A percentile compares a stretch with the other conserved stretches of the same genome.
Conservation (phyloP, 2,888 invertebrate genomes). For the Lasiommata megera region DNA sequence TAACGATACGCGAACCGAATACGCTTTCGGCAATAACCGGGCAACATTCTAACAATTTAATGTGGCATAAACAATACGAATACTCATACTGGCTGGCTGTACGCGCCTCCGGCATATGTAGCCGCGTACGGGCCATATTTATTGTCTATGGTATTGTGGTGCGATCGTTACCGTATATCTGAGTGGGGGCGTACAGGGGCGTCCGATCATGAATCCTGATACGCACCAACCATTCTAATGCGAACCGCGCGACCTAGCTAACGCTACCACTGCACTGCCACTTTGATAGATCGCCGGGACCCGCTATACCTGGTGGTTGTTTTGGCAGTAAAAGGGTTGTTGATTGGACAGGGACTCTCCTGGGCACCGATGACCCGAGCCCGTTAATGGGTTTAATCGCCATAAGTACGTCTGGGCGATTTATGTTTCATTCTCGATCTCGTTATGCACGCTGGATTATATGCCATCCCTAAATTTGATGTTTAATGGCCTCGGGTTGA, state of each 20-base stretch:
- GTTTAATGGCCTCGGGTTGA: constrained; percentile 57
- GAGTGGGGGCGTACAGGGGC: constrained; percentile 66
- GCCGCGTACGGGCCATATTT: constrained; percentile 71
- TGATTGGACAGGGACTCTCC: constrained; percentile 66
- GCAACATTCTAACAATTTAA: constrained; percentile 80
- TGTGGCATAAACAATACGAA: constrained; percentile 78
- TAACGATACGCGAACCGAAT: constrained; percentile 71
- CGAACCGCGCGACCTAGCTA: constrained; percentile 55
- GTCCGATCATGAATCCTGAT: constrained; percentile 78
- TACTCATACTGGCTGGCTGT: constrained; percentile 57
- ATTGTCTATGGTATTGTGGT: constrained; percentile 78
- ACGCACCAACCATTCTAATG: constrained; percentile 62
- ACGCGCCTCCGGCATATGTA: constrained; percentile 65
- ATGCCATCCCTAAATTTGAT: constrained; percentile 50
- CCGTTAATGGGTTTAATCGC: constrained; percentile 79
- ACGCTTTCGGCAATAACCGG: constrained; percentile 78
- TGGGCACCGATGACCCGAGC: constrained; percentile 64
- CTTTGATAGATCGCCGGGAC: constrained; percentile 31
- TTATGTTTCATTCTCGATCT: constrained; percentile 82
- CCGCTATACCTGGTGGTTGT: constrained; percentile 33
- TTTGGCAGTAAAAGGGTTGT: constrained; percentile 61
- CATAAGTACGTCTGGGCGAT: constrained; percentile 71
- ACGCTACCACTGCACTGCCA: constrained; percentile 29
- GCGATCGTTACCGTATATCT: constrained; percentile 77
- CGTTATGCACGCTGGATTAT: constrained; percentile 75